Percentiles rank a stretch among this genome's conserved stretches.
phyloP scores from a whole-genome alignment of 2,797 vertebrate species.

The Artibeus lituratus region DNA sequence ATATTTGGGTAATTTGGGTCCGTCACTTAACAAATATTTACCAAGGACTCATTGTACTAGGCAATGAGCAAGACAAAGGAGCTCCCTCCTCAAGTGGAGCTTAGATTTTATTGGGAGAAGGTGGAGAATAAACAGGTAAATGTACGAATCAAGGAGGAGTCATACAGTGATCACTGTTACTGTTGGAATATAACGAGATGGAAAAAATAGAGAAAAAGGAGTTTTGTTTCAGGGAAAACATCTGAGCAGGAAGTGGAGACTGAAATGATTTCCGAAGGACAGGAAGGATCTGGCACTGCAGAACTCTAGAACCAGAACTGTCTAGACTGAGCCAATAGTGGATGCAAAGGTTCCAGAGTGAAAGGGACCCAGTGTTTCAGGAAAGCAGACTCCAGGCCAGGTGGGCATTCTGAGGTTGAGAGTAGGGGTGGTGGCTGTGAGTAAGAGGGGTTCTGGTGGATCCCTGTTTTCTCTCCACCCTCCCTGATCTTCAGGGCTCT shows the following conservation, averaged over 20 bases:
- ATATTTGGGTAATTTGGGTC: neutral
- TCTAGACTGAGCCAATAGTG: neutral
- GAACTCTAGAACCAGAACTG: neutral
- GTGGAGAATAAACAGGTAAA: too few species aligned
- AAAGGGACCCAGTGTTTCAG: neutral
- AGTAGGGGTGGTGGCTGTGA: rapidly evolving
- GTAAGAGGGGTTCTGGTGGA: too few species aligned
- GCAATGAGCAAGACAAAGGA: too few species aligned
- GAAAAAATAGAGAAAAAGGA: too few species aligned
- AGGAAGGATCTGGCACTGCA: neutral
- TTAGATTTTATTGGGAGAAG: neutral
- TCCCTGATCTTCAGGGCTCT: too few species aligned
- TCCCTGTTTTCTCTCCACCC: too few species aligned
- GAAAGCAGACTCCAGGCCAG: neutral
- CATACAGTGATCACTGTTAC: too few species aligned
- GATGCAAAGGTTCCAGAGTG: neutral
- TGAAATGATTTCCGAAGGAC: neutral
- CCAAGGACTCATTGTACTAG: neutral
- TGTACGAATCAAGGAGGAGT: too few species aligned
- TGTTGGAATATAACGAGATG: neutral
- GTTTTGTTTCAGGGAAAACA: neutral
- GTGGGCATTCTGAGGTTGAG: neutral
- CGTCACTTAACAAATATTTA: neutral
- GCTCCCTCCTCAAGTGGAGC: too few species aligned
- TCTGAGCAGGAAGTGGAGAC: neutral